Evolutionary conservation across 2,797 vertebrate species (phyloP).

Genomic region (Presbytis comata): DNA sequence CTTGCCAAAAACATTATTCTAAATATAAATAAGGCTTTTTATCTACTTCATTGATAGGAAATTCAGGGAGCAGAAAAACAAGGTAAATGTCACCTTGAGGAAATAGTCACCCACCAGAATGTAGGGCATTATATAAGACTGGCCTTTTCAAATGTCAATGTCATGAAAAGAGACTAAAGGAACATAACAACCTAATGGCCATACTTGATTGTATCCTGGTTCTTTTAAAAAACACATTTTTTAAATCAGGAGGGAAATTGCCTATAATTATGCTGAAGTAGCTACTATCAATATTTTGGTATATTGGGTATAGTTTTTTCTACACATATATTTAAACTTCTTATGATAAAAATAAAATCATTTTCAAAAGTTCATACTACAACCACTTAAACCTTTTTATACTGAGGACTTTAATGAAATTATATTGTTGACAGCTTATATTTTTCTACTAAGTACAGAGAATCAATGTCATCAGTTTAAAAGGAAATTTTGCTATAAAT

Average conservation of each 20-base stretch:
- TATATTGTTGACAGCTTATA: conserved; percentile 32
- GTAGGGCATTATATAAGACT: neutral
- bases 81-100: neutral
- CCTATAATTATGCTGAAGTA: neutral
- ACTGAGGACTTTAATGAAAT: neutral
- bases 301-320: neutral
- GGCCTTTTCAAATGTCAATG: neutral
- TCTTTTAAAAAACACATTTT: neutral
- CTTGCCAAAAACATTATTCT: neutral
- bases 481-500: conserved; percentile 32
- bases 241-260: neutral
- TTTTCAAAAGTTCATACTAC: conserved; percentile 35
- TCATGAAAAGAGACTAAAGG: neutral
- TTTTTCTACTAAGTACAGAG: conserved; percentile 45
- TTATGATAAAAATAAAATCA: neutral
- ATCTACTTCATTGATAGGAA: neutral
- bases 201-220: neutral
- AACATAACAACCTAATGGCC: neutral
- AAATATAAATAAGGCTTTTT: neutral
- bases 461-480: neutral
- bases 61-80: neutral
- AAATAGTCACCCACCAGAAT: neutral
- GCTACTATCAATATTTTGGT: conserved; percentile 13
- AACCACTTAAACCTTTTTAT: conserved; percentile 45
- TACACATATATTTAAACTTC: neutral